phyloP scores from a whole-genome alignment of 2,888 invertebrate species.

The Parasteatoda lunata region DNA sequence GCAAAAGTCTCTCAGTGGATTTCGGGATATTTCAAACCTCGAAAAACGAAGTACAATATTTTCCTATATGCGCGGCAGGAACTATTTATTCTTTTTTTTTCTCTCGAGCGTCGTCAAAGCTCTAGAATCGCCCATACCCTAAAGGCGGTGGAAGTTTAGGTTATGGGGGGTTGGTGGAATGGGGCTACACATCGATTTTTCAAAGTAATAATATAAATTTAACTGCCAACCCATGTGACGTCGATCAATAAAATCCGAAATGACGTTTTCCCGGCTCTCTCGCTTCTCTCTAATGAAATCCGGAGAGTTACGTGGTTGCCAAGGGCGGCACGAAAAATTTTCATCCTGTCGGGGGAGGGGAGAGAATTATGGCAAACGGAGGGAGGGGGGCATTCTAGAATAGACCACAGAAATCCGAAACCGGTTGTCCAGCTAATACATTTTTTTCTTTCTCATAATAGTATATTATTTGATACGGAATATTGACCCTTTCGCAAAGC shows the following conservation, averaged over 20 bases:
- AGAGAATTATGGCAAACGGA: background rate
- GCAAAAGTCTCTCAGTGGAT: background rate
- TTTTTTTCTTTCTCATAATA: too few species aligned
- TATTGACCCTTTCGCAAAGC: too few species aligned
- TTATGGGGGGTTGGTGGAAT: constrained; percentile 4
- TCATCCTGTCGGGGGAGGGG: background rate
- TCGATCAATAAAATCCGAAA: constrained; percentile 64
- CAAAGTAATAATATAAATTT: constrained; percentile 65
- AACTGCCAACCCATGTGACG: constrained; percentile 67
- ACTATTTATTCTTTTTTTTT: background rate
- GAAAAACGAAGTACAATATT: background rate
- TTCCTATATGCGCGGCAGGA: background rate
- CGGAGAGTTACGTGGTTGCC: constrained; percentile 10
- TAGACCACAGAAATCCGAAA: too few species aligned
- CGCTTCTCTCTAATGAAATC: constrained; percentile 35
- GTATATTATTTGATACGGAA: too few species aligned
- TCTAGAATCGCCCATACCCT: background rate
- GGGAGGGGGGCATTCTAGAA: too few species aligned
- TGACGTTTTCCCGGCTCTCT: constrained; percentile 44
- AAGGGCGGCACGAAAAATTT: background rate
- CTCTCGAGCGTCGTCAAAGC: background rate
- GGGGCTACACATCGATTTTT: constrained; percentile 50
- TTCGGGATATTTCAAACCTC: background rate
- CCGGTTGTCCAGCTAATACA: too few species aligned
- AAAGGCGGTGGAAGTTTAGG: background rate